These are phyloP conservation scores for Puffinus mauretanicus DNA, from an alignment of 2,113 vertebrate species.

Conservation along the genomic window DNA sequence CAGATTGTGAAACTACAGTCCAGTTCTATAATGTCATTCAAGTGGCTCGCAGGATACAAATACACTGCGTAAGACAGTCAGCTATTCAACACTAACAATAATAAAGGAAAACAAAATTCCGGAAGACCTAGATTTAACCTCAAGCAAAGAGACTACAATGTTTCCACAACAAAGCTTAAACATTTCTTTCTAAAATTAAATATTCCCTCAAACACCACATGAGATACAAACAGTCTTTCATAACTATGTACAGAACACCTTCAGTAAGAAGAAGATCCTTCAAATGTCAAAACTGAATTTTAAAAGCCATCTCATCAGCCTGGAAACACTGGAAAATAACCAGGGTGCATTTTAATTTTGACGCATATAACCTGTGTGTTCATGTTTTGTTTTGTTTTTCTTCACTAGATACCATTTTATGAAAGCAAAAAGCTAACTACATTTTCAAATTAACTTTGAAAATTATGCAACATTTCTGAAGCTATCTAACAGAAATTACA, in stretches of 20 bases:
- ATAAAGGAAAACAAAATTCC: neutral
- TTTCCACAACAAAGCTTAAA: constrained; percentile 12
- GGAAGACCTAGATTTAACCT: neutral
- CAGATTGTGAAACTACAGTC: neutral
- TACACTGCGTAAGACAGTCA: neutral
- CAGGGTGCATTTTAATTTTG: neutral
- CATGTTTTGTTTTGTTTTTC: neutral
- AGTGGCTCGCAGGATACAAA: neutral
- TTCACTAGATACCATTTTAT: neutral
- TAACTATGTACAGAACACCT: neutral
- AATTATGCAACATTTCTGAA: neutral
- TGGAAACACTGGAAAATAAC: neutral
- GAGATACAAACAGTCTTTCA: neutral
- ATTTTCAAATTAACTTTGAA: neutral
- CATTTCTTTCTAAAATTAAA: neutral
- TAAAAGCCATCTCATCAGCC: neutral
- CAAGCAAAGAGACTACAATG: neutral
- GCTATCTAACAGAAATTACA: neutral
- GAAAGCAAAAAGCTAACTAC: neutral
- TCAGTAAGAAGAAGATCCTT: neutral
- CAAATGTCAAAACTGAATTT: neutral
- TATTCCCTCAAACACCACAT: neutral
- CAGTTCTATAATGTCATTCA: neutral
- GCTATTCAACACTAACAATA: neutral
- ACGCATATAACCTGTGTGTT: neutral